phyloP scores from a whole-genome alignment of 2,888 invertebrate species.

The Nemotelus pantherinus region DNA sequence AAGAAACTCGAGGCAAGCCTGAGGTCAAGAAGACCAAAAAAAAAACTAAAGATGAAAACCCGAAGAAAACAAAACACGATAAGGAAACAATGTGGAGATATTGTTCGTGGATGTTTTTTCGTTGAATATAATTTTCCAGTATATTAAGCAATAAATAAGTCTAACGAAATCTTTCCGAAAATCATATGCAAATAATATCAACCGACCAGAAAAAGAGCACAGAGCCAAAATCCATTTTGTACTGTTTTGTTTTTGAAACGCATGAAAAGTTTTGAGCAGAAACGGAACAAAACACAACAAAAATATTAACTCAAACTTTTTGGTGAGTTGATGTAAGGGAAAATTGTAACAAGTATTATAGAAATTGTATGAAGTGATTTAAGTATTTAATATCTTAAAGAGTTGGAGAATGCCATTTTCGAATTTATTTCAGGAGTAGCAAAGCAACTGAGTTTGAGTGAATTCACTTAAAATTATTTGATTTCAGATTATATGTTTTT shows the following conservation, averaged over 20 bases:
- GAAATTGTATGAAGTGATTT: no score
- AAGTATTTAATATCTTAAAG: no score
- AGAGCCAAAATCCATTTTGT: background rate
- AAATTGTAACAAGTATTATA: background rate
- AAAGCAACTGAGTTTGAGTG: no score
- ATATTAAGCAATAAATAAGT: conserved; percentile 45
- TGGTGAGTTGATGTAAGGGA: background rate
- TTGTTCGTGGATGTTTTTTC: background rate
- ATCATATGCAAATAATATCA: conserved; percentile 30
- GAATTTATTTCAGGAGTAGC: no score
- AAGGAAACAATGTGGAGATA: background rate
- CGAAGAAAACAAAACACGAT: background rate
- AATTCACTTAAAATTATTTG: no score
- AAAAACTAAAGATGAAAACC: background rate
- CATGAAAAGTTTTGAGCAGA: background rate
- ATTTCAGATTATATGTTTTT: no score
- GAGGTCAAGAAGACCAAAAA: background rate
- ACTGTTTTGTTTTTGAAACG: background rate
- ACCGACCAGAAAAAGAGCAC: conserved; percentile 18
- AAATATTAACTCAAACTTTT: background rate
- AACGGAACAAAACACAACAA: background rate
- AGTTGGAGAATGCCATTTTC: no score
- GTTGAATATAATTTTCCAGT: conserved; percentile 45
- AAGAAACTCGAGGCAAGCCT: background rate
- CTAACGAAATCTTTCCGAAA: conserved; percentile 38